Conservation (phyloP, 2,113 vertebrate species). For the Vidua chalybeata region DNA sequence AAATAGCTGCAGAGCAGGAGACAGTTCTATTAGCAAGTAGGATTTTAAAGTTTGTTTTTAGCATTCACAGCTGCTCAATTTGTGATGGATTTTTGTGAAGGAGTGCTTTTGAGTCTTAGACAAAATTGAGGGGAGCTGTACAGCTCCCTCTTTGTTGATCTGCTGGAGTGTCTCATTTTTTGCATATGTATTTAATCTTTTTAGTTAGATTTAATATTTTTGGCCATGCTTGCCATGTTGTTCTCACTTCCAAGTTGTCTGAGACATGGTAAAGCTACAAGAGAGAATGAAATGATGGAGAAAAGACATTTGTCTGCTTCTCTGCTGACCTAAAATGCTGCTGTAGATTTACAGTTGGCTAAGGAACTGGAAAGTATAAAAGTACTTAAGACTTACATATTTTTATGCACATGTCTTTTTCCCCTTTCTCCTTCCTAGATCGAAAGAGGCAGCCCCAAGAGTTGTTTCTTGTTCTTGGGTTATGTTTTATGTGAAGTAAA, state of each 20-base stretch:
- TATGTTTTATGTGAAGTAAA: conserved; percentile 92
- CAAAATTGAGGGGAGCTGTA: not conserved
- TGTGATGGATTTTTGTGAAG: not conserved
- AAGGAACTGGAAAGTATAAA: not conserved
- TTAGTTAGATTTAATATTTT: not conserved
- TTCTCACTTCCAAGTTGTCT: not conserved
- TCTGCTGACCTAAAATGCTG: not conserved
- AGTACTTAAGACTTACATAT: not conserved
- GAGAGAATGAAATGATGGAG: not conserved
- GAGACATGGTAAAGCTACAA: not conserved
- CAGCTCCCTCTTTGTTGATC: not conserved
- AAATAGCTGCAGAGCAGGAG: not conserved
- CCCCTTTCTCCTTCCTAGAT: conserved; percentile 74
- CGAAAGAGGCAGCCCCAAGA: conserved; percentile 96
- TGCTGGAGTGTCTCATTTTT: not conserved
- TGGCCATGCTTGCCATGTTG: not conserved
- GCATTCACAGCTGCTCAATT: not conserved
- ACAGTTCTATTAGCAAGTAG: not conserved
- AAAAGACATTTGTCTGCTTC: not conserved
- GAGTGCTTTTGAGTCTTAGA: not conserved
- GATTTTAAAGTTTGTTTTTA: not conserved
- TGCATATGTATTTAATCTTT: not conserved
- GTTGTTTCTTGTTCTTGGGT: conserved; percentile 94
- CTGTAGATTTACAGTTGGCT: not conserved
- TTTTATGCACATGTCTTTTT: not conserved